phyloP scores from a whole-genome alignment of 2,888 invertebrate genomes.

The Ypsolopha sequella region DNA sequence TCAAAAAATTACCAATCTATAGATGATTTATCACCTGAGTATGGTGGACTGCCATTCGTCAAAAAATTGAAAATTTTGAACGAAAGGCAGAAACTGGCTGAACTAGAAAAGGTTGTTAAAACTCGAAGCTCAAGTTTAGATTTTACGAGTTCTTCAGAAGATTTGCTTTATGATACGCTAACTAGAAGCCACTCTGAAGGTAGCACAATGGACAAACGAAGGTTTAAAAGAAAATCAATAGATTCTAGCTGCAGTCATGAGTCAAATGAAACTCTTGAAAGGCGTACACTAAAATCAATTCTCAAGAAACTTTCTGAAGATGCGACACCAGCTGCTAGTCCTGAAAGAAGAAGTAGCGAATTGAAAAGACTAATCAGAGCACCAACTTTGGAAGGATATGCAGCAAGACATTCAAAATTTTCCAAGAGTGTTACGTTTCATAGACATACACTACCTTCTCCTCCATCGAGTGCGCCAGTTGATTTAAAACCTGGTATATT shows the following conservation, averaged over 20 bases:
- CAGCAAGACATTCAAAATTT: constrained; percentile 88
- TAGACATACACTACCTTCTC: constrained; percentile 85
- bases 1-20: constrained; percentile 84
- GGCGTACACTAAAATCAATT: constrained; percentile 86
- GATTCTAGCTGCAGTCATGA: constrained; percentile 48
- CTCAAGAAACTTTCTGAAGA: constrained; percentile 86
- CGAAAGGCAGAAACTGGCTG: constrained; percentile 87
- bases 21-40: constrained; percentile 89
- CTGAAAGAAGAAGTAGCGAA: constrained; percentile 66
- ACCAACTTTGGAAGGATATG: constrained; percentile 90
- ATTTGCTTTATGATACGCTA: constrained; percentile 67
- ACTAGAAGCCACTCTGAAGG: constrained; percentile 87
- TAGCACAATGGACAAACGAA: constrained; percentile 77
- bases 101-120: constrained; percentile 82
- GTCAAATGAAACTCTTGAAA: constrained; percentile 86
- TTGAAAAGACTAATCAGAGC: constrained; percentile 80
- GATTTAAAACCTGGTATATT: constrained; percentile 44
- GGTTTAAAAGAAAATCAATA: constrained; percentile 52
- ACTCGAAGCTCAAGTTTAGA: constrained; percentile 86
- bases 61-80: constrained; percentile 91
- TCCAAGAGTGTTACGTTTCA: constrained; percentile 92
- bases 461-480: constrained; percentile 70
- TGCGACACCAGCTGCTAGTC: constrained; percentile 58
- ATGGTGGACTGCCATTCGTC: constrained; percentile 87
- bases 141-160: constrained; percentile 73